Evolutionary conservation across 2,888 invertebrate genomes (phyloP).

Genomic region (Eristalinus aeneus): DNA sequence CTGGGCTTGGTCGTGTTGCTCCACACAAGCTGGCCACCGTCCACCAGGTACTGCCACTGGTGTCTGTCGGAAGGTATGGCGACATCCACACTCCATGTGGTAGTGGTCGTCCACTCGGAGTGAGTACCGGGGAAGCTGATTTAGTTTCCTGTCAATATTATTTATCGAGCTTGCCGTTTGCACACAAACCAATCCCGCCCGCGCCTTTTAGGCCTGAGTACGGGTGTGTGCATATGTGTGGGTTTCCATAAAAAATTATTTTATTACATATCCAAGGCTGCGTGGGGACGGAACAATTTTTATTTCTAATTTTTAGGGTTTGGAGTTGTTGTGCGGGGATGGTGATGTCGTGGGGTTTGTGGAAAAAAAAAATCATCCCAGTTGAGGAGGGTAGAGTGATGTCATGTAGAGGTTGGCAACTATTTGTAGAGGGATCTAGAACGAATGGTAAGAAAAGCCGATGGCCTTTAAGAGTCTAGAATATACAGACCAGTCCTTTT

Average conservation of each 20-base stretch:
- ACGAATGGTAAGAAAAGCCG: too few species aligned
- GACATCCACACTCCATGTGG: background rate
- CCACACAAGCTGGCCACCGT: background rate
- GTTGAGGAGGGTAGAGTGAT: too few species aligned
- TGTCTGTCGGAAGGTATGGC: background rate
- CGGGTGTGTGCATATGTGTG: background rate
- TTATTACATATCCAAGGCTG: background rate
- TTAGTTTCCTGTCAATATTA: constrained; percentile 64
- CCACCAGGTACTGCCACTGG: background rate
- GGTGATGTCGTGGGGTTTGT: background rate
- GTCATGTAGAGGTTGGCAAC: too few species aligned
- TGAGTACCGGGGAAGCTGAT: constrained; percentile 49
- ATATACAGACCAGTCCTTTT: too few species aligned
- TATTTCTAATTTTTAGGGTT: background rate
- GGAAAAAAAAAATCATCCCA: too few species aligned
- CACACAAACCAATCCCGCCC: background rate
- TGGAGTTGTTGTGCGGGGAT: background rate
- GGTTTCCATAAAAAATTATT: background rate
- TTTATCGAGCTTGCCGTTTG: constrained; percentile 36
- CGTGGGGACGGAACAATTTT: background rate
- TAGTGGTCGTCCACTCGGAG: background rate
- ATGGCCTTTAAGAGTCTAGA: too few species aligned
- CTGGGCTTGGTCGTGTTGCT: constrained; percentile 58
- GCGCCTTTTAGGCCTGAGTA: background rate
- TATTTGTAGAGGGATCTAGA: too few species aligned